These are phyloP conservation scores for Cassiopea andromeda DNA, from an alignment of 30 jellyfish, hydroid and myxozoan genomes.

Conservation along the genomic window DNA sequence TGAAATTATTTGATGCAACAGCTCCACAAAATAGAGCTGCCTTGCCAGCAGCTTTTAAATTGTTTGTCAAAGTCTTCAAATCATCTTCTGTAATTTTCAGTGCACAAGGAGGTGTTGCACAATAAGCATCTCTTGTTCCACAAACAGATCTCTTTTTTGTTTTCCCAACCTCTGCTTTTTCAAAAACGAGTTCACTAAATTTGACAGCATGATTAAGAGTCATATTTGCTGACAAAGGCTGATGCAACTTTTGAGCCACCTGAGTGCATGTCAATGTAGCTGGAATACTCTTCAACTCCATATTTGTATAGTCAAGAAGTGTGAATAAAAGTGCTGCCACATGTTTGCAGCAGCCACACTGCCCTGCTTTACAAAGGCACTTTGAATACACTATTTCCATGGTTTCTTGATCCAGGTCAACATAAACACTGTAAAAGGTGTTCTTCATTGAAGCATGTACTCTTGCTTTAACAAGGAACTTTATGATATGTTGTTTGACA, in stretches of 20 bases:
- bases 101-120: constrained; percentile 21
- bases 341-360: constrained; percentile 72
- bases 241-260: constrained; percentile 55
- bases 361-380: constrained; percentile 70
- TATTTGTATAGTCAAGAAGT: constrained; percentile 20
- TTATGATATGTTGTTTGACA: not conserved
- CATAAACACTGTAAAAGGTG: constrained; percentile 9
- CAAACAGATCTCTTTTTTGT: not conserved
- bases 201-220: constrained; percentile 4
- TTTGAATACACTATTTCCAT: constrained; percentile 28
- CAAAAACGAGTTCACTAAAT: not conserved
- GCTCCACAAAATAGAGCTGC: constrained; percentile 19
- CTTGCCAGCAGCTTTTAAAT: constrained; percentile 14
- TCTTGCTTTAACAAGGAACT: constrained; percentile 50
- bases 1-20: constrained; percentile 19
- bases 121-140: constrained; percentile 1
- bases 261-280: constrained; percentile 56
- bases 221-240: constrained; percentile 16
- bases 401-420: constrained; percentile 22
- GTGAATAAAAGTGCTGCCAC: constrained; percentile 58
- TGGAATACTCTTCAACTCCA: constrained; percentile 17
- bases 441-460: constrained; percentile 61
- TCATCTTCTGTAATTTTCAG: not conserved
- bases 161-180: constrained; percentile 10
- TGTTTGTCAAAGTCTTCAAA: not conserved